A percentile compares a stretch with the other conserved stretches of the same genome.
Evolutionary conservation across 2,113 vertebrate genomes (phyloP).

Genomic region (Burhinus bistriatus): DNA sequence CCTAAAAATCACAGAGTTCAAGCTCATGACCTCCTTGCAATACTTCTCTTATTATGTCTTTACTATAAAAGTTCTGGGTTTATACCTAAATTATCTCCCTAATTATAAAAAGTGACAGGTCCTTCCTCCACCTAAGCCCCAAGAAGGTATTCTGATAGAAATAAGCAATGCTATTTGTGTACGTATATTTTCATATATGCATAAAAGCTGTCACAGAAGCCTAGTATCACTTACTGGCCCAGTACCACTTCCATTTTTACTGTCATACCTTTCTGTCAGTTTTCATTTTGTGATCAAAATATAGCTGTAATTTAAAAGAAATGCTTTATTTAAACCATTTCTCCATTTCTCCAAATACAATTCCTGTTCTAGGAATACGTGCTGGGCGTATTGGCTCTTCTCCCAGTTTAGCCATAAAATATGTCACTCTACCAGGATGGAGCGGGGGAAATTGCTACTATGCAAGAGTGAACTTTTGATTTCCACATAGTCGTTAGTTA

Average conservation of each 20-base stretch:
- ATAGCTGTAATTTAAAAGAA: not conserved
- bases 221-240: not conserved
- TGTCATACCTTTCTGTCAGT: not conserved
- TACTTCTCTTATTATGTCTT: not conserved
- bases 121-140: not conserved
- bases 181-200: not conserved
- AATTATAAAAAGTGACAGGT: not conserved
- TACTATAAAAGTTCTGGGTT: not conserved
- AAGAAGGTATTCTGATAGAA: not conserved
- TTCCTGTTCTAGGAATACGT: not conserved
- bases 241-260: not conserved
- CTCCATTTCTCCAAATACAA: not conserved
- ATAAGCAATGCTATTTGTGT: not conserved
- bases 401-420: constrained; percentile 33
- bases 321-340: constrained; percentile 1
- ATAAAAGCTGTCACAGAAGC: not conserved
- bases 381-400: not conserved
- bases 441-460: not conserved
- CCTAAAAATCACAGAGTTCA: not conserved
- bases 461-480: not conserved
- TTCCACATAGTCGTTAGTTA: not conserved
- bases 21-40: not conserved
- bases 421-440: not conserved
- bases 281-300: constrained; percentile 30
- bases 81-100: not conserved